Evolutionary conservation across 2,888 invertebrate genomes (phyloP).

Genomic region (Trachelus iudaicus): DNA sequence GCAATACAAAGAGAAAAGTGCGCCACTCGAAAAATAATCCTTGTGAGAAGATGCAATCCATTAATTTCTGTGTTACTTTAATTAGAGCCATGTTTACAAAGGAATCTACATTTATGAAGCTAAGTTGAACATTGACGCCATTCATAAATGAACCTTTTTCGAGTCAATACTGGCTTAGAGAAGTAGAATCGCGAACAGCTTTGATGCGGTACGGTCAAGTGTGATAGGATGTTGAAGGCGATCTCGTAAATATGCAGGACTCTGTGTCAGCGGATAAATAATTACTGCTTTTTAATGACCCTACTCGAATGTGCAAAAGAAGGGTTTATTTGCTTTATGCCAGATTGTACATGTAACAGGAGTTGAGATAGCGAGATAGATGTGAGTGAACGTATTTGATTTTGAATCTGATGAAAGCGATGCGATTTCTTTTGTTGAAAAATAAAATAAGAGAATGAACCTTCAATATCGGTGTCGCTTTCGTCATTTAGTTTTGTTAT

Average conservation of each 20-base stretch:
- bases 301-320: not conserved
- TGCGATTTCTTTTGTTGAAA: not conserved
- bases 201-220: not conserved
- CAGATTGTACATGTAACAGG: not conserved
- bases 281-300: not conserved
- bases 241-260: no score
- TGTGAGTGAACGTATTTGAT: not conserved
- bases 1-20: not conserved
- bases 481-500: not conserved
- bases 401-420: not conserved
- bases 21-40: not conserved
- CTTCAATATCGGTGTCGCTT: not conserved
- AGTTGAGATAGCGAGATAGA: not conserved
- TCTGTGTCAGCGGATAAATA: not conserved
- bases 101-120: not conserved
- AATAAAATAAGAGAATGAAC: not conserved
- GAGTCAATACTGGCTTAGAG: not conserved
- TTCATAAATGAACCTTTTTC: not conserved
- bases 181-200: not conserved
- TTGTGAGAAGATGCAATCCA: not conserved
- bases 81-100: not conserved
- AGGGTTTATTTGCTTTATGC: not conserved
- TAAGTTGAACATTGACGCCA: not conserved
- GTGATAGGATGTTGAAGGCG: not conserved
- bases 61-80: not conserved